These are phyloP conservation scores for Volucella bombylans DNA, from an alignment of 2,888 invertebrate species.

Conservation along the genomic window DNA sequence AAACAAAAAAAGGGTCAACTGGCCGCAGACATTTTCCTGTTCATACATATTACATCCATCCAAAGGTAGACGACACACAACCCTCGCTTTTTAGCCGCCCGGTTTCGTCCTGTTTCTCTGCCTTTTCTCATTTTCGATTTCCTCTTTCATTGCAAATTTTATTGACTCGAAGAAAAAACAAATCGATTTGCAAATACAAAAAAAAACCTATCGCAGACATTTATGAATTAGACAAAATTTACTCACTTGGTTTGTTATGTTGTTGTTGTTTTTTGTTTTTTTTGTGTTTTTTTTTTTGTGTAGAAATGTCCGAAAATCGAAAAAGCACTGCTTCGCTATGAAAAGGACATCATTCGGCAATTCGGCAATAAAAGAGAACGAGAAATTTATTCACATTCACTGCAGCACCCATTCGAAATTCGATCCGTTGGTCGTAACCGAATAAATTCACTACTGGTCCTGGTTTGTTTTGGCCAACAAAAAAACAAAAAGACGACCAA, in stretches of 20 bases:
- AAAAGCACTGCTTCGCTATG: conserved; percentile 2
- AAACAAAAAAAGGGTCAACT: background rate
- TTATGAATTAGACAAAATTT: conserved; percentile 54
- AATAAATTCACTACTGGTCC: conserved; percentile 57
- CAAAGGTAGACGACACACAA: background rate
- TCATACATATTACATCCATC: background rate
- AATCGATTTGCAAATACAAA: conserved; percentile 9
- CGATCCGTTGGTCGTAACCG: conserved; percentile 47
- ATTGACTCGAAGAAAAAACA: conserved; percentile 18
- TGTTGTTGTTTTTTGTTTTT: no score
- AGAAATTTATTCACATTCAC: conserved; percentile 36
- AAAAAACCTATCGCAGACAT: conserved; percentile 32
- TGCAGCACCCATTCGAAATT: conserved; percentile 41
- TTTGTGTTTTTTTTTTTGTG: background rate
- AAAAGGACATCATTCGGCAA: conserved; percentile 41
- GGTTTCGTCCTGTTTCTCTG: background rate
- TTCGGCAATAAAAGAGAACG: conserved; percentile 9
- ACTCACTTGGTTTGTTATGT: conserved; percentile 38
- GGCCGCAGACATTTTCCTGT: background rate
- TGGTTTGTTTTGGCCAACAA: conserved; percentile 39
- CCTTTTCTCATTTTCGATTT: background rate
- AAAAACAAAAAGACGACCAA: conserved; percentile 31
- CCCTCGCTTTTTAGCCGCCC: background rate
- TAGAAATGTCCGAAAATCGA: background rate
- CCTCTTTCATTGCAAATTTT: conserved; percentile 31